A percentile compares a stretch with the other conserved stretches of the same genome.
These are phyloP conservation scores for Lota lota DNA, from an alignment of 2,113 vertebrate species.

Conservation along the genomic window DNA sequence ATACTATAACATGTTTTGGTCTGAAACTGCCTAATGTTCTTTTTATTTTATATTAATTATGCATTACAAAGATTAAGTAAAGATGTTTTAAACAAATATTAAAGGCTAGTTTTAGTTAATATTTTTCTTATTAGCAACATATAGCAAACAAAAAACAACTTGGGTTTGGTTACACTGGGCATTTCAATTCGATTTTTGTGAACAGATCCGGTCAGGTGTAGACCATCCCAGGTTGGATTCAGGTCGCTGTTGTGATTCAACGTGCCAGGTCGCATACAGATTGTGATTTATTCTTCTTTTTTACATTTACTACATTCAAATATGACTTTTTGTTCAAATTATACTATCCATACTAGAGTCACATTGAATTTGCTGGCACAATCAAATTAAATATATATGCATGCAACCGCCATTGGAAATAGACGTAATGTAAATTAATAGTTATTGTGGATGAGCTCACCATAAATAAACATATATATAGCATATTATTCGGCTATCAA, in stretches of 20 bases:
- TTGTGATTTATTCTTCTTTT: background rate
- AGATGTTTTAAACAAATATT: background rate
- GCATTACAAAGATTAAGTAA: background rate
- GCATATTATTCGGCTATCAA: slow-evolving; percentile 60
- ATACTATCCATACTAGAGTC: background rate
- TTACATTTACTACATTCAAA: slow-evolving; percentile 1
- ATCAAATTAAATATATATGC: slow-evolving; percentile 38
- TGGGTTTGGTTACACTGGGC: no score
- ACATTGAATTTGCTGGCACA: slow-evolving; percentile 18
- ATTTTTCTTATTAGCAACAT: no score
- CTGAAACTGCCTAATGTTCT: no score
- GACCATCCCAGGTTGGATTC: no score
- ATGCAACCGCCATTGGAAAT: slow-evolving; percentile 44
- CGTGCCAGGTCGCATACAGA: no score
- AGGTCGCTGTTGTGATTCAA: no score
- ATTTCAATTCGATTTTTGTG: no score
- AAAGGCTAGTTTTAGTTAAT: background rate
- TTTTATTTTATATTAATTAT: background rate
- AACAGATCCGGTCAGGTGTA: no score
- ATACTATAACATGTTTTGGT: no score
- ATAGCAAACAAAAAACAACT: no score
- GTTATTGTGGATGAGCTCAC: slow-evolving; percentile 29
- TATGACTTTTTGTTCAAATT: slow-evolving; percentile 5
- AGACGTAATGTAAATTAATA: slow-evolving; percentile 29
- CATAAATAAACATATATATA: slow-evolving; percentile 63